Evolutionary conservation across 2,888 invertebrate species (phyloP), one percentile per base, ranked within the genome.

Genomic region (Leucoma salicis): DNA sequence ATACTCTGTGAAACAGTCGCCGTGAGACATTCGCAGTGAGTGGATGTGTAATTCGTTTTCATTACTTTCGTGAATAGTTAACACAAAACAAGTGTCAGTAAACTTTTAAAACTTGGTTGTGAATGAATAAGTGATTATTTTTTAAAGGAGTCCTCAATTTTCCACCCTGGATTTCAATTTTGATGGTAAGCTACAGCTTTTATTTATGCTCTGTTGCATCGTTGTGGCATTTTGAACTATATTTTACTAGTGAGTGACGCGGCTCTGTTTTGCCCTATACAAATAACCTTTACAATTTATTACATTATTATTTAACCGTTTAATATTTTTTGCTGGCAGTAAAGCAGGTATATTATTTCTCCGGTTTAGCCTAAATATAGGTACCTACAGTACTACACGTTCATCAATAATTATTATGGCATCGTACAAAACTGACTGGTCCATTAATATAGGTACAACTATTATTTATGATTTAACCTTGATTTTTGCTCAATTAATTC

Each of bases 151-250:
- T 13, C 13, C 13, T 13, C n/a, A 60, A 55, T 42, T 59, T 48
- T 57, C 57, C 85, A 83, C 62, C 72, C 83, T 85, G 85, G 85
- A 85, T 83, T 74, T 76, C 71, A 68, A 74, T 59, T 61, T 74
- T 57, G 72, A 79, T 69, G 85, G 85, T 85, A 68, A 57, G 72
- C 32, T 8, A 42, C n/a, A n/a, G n/a, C 21, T 39, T 54, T 51
- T 46, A 42, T 45, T 31, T 8, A 5, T 21, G n/a, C n/a, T n/a
- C n/a, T n/a, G n/a, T 5, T 21, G 8, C 6, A 21, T 4, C 5
- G 8, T 21, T 21, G 2, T 1, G 8, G 21, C 21, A 8, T 8
- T 3, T 21, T 5, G 21, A 21, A 16, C 3, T 16, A 16, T 21
- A 21, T 21, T 21, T 21, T 8, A 21, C 6, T 21, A 3, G 8